Conservation (phyloP, 2,797 vertebrate species). For the Microhierax caerulescens region DNA sequence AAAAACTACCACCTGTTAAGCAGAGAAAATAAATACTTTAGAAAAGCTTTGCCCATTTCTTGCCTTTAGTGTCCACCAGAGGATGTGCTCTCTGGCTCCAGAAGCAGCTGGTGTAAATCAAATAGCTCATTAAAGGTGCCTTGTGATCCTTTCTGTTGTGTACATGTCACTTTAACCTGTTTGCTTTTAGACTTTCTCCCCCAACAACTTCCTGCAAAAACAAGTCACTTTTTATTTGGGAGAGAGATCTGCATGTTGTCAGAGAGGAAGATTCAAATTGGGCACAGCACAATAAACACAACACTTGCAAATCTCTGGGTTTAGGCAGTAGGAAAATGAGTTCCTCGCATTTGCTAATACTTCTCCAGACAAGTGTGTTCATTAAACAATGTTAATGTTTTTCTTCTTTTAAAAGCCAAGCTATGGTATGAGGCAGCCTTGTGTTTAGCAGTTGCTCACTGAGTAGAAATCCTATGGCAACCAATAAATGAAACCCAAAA, state of each 20-base stretch:
- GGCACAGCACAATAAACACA: background rate
- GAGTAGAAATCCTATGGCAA: constrained; percentile 71
- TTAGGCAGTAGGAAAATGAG: constrained; percentile 8
- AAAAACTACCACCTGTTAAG: background rate
- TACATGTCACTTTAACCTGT: constrained; percentile 6
- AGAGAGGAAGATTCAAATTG: background rate
- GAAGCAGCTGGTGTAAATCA: constrained; percentile 16
- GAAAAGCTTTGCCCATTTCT: background rate
- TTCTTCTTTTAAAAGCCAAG: constrained; percentile 44
- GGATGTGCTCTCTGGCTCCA: background rate
- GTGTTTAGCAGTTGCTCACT: constrained; percentile 29
- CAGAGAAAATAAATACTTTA: background rate
- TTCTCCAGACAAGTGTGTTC: constrained; percentile 36
- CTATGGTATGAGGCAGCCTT: constrained; percentile 63
- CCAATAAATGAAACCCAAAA: constrained; percentile 60
- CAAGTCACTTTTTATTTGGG: background rate
- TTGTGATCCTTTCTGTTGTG: background rate
- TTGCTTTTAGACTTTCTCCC: background rate
- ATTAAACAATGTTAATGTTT: constrained; percentile 46
- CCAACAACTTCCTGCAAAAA: background rate
- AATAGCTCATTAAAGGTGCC: background rate
- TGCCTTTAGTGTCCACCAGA: background rate
- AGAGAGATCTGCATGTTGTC: background rate
- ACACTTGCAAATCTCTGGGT: constrained; percentile 26
- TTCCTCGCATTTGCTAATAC: constrained; percentile 13